These are phyloP conservation scores for Myiozetetes cayanensis DNA, from an alignment of 2,113 vertebrate species.

Conservation along the genomic window DNA sequence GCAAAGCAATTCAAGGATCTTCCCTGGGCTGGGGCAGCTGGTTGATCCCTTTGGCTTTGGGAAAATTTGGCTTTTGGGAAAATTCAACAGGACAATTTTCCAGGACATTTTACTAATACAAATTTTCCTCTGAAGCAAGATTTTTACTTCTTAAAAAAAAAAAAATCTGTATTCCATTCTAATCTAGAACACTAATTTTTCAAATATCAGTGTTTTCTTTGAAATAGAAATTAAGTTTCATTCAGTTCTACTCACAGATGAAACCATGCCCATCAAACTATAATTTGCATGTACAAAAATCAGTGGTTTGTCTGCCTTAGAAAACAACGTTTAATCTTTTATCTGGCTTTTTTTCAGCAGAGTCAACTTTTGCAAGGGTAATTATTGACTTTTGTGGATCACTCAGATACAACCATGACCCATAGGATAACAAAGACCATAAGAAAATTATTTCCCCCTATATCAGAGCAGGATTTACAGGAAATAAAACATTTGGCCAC, in stretches of 20 bases:
- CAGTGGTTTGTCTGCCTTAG: background rate
- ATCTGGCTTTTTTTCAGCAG: background rate
- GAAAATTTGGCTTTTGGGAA: background rate
- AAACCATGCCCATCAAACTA: background rate
- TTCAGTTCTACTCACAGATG: background rate
- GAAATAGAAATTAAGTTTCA: background rate
- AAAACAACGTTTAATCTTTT: background rate
- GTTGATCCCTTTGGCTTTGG: background rate
- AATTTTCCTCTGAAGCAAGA: background rate
- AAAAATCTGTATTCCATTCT: background rate
- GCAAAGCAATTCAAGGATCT: background rate
- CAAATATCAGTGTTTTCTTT: background rate
- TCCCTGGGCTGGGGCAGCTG: rapidly evolving
- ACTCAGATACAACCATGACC: background rate
- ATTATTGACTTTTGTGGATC: background rate
- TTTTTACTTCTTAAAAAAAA: background rate
- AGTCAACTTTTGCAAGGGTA: background rate
- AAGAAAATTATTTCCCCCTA: background rate
- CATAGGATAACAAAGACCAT: background rate
- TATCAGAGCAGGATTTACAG: background rate
- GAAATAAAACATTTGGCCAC: background rate
- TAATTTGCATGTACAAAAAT: background rate
- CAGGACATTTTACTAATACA: background rate
- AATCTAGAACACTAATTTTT: background rate
- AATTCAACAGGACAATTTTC: background rate